Evolutionary conservation across 2,797 vertebrate genomes (phyloP).

Genomic region (Tadarida brasiliensis): DNA sequence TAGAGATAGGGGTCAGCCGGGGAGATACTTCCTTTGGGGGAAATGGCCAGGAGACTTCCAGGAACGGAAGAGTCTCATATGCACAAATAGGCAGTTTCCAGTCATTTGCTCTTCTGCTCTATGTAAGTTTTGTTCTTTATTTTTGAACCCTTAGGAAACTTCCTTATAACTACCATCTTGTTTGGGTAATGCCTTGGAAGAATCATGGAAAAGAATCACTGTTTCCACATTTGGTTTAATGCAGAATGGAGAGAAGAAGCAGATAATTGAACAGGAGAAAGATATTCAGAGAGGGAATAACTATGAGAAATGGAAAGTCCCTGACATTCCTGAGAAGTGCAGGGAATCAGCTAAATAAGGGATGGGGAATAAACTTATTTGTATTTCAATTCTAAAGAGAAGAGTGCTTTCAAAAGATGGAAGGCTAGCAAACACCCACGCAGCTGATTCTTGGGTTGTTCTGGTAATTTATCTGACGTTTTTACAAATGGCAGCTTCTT

Average conservation of each 20-base stretch:
- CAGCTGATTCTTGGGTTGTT: background rate
- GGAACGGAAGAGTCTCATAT: background rate
- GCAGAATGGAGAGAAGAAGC: background rate
- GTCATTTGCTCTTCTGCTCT: background rate
- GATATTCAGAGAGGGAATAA: background rate
- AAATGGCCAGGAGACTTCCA: background rate
- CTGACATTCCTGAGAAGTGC: constrained; percentile 39
- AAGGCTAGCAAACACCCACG: constrained; percentile 33
- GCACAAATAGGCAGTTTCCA: background rate
- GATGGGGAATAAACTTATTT: background rate
- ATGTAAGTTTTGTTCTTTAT: background rate
- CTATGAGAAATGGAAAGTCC: constrained; percentile 61
- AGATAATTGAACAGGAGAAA: background rate
- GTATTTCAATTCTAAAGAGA: background rate
- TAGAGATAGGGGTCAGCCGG: background rate
- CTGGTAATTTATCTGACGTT: constrained; percentile 31
- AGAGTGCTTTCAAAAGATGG: background rate
- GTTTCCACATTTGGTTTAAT: background rate
- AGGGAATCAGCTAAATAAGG: background rate
- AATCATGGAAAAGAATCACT: background rate
- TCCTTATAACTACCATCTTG: background rate
- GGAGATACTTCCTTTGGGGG: background rate
- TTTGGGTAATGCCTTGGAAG: background rate
- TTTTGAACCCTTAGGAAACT: background rate
- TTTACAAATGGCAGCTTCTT: constrained; percentile 62